phyloP scores from a whole-genome alignment of 2,113 vertebrate species.

The Caranx melampygus region DNA sequence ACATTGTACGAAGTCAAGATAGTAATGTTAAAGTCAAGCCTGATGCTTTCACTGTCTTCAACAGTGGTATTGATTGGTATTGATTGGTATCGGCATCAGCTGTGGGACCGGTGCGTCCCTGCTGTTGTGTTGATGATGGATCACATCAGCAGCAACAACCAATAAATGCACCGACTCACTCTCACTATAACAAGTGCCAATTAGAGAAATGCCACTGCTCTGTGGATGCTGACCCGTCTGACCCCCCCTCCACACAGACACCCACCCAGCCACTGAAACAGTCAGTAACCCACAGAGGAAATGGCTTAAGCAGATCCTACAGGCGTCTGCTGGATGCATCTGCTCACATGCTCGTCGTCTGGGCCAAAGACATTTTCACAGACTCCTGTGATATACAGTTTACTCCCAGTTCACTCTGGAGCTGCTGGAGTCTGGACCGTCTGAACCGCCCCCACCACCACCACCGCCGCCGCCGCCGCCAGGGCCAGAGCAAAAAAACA shows the following conservation, averaged over 20 bases:
- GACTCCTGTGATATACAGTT: conserved; percentile 31
- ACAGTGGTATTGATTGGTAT: no score
- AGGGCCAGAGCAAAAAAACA: conserved; percentile 9
- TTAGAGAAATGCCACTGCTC: conserved; percentile 72
- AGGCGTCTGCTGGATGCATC: conserved; percentile 60
- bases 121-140: conserved; percentile 27
- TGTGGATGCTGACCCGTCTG: conserved; percentile 45
- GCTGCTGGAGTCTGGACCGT: neutral
- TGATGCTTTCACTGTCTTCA: no score
- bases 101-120: no score
- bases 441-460: no score
- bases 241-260: neutral
- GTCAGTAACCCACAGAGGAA: conserved; percentile 27
- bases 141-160: conserved; percentile 48
- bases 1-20: no score
- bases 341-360: conserved; percentile 29
- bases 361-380: conserved; percentile 26
- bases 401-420: neutral
- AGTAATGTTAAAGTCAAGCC: no score
- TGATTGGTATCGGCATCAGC: no score
- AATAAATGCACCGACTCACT: conserved; percentile 45
- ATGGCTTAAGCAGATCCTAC: conserved; percentile 68
- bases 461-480: no score
- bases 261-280: no score
- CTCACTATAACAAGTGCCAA: conserved; percentile 64